Evolutionary conservation across 1,140 invertebrate species (phyloP), one percentile per base, ranked within the genome.

Genomic region (Orchesella cincta): DNA sequence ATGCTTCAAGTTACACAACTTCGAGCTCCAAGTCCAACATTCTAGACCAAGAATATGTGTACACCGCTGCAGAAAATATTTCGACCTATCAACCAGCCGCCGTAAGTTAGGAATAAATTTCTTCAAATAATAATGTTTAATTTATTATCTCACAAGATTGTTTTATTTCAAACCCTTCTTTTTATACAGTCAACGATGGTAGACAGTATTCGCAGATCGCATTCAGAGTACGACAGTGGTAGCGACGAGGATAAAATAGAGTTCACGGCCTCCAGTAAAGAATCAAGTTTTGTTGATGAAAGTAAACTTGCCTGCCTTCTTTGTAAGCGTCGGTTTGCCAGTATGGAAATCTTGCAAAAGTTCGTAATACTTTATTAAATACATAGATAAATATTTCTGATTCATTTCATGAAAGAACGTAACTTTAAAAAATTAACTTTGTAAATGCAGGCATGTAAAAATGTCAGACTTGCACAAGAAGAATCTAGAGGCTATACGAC

Each of bases 391-490:
- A n/a, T n/a, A n/a, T n/a, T n/a, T n/a, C n/a, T n/a, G 39, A 12
- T 46, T 46, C 39, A 46, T 46, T 8, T 46, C 39, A 46, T 46
- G 20, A 46, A 46, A 46, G 39, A 46, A 46, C 39, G 20, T 8
- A 12, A 8, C 8, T 46, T 46, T 12, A 46, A 46, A 8, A 46
- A 46, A 20, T 20, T 8, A 12, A 46, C 39, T 12, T 46, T 12
- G 20, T 46, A 46, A 46, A 46, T 46, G 20, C 67, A 86, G 97
- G 83, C 98, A 99, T 86, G 91, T 93, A 75, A 93, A 96, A 78
- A 87, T 98, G 77, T 99, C 97, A 1, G 93, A 97, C 78, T 88
- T 99, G 39, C 98, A 99, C 83, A 98, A 97, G 84, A 93, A 96
- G 84, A 98, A 98, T 86, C 84, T 98, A 31, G 91, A 92, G 80